Conservation (phyloP, 2,113 vertebrate genomes). For the Nibea albiflora region DNA sequence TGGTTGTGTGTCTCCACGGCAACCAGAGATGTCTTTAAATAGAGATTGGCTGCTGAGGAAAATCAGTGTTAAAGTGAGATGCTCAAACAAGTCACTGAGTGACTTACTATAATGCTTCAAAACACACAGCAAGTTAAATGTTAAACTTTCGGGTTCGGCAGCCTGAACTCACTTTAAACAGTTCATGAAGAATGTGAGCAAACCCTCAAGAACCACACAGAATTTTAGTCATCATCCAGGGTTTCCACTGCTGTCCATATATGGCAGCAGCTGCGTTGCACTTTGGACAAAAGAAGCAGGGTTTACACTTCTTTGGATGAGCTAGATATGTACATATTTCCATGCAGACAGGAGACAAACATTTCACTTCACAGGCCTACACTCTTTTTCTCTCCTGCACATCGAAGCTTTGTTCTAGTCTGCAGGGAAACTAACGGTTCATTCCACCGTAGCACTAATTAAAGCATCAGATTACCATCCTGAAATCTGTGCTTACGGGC, state of each 20-base stretch:
- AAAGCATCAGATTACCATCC: not conserved
- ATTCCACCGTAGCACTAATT: not conserved
- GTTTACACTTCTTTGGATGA: not conserved
- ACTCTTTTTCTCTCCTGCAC: not conserved
- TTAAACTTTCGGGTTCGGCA: not conserved
- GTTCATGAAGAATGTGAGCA: not conserved
- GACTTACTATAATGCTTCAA: not conserved
- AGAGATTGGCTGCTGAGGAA: constrained; percentile 10
- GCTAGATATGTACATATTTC: too few relatives aligned
- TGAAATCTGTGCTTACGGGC: constrained; percentile 31
- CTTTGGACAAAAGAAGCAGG: not conserved
- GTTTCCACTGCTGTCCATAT: constrained; percentile 50
- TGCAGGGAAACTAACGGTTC: constrained; percentile 6
- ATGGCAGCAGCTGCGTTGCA: constrained; percentile 34
- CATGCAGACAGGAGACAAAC: not conserved
- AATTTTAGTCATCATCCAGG: constrained; percentile 5
- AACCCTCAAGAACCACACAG: not conserved
- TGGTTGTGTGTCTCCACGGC: constrained; percentile 58
- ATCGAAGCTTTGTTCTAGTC: not conserved
- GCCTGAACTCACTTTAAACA: not conserved
- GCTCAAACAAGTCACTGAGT: not conserved
- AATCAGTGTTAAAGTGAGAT: not conserved
- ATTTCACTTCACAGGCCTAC: not conserved
- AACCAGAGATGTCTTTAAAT: constrained; percentile 45
- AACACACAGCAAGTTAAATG: too few relatives aligned